phyloP scores from a whole-genome alignment of 2,113 vertebrate species.

The Dryoscopus gambensis region DNA sequence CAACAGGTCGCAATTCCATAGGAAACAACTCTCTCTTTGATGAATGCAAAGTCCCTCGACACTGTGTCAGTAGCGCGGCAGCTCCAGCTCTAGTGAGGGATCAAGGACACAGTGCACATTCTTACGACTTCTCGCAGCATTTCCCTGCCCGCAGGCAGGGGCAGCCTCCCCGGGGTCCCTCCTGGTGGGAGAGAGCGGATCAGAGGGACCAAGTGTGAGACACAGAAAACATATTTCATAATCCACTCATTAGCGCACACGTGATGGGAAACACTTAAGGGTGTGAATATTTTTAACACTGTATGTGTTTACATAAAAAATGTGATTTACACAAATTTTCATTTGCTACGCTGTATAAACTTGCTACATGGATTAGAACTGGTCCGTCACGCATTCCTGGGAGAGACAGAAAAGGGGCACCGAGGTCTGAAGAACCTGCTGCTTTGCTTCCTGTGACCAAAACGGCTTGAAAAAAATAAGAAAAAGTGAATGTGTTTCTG shows the following conservation, averaged over 20 bases:
- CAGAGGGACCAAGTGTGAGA: background rate
- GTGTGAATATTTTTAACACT: slow-evolving; percentile 18
- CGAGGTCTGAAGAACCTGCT: background rate
- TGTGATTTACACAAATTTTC: slow-evolving; percentile 5
- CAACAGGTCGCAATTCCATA: fast-evolving
- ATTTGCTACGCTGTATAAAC: background rate
- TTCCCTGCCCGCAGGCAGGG: fast-evolving
- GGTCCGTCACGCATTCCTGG: fast-evolving
- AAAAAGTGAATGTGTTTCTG: background rate
- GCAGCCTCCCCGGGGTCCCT: background rate
- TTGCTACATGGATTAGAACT: background rate
- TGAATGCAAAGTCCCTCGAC: fast-evolving
- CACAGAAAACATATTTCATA: background rate
- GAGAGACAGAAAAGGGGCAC: background rate
- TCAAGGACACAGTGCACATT: background rate
- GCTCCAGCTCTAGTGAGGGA: background rate
- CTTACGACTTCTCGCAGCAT: background rate
- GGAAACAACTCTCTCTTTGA: background rate
- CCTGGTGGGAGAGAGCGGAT: background rate
- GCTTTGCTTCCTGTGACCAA: background rate
- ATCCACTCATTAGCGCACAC: background rate
- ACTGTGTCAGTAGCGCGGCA: fast-evolving
- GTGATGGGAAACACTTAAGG: background rate
- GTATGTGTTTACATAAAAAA: slow-evolving; percentile 1
- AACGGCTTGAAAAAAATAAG: background rate